phyloP scores from a whole-genome alignment of 2,797 vertebrate genomes.

The Cephalopachus bancanus region DNA sequence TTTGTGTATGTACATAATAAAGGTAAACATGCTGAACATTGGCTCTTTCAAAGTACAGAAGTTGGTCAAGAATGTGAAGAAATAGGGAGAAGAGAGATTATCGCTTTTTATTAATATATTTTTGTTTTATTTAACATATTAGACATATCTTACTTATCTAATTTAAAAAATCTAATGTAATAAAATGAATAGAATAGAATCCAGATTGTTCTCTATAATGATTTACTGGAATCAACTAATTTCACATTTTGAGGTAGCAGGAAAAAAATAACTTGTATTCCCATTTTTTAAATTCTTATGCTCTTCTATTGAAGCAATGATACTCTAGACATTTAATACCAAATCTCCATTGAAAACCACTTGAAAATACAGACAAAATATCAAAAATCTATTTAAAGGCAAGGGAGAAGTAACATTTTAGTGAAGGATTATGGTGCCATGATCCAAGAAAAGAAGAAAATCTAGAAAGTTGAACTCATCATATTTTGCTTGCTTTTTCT shows the following conservation, averaged over 20 bases:
- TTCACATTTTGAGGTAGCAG: not conserved
- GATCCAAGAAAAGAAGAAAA: not conserved
- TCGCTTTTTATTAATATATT: not conserved
- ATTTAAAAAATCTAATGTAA: not conserved
- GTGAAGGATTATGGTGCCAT: not conserved
- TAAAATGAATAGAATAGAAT: constrained; percentile 19
- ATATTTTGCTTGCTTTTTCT: not conserved
- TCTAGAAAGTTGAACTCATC: not conserved
- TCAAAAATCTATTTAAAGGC: not conserved
- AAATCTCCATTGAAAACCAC: constrained; percentile 16
- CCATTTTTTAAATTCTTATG: not conserved
- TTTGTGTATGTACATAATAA: not conserved
- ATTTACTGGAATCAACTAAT: not conserved
- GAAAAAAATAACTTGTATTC: constrained; percentile 37
- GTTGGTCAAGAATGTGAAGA: not conserved
- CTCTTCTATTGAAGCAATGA: not conserved
- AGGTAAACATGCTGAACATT: not conserved
- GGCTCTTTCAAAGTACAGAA: not conserved
- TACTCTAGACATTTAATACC: not conserved
- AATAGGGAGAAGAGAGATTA: not conserved
- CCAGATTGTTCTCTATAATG: not conserved
- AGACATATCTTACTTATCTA: not conserved
- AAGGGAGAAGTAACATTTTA: constrained; percentile 33
- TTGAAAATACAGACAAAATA: constrained; percentile 16
- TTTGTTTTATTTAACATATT: constrained; percentile 34